These are phyloP conservation scores for Upupa epops DNA, from an alignment of 2,113 vertebrate genomes.

Conservation along the genomic window DNA sequence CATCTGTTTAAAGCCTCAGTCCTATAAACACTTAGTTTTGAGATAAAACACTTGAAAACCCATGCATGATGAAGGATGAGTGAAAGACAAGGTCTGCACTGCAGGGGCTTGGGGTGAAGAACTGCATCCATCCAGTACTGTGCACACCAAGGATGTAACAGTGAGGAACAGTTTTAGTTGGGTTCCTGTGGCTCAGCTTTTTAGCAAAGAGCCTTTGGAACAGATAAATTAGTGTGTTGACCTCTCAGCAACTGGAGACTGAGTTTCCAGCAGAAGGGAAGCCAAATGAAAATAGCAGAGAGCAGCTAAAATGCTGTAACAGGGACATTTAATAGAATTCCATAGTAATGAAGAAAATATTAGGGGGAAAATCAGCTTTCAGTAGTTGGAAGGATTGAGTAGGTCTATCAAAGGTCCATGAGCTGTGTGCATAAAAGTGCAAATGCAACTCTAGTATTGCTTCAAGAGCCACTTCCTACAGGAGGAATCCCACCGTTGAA, in stretches of 20 bases:
- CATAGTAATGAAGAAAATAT: neutral
- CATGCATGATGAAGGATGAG: neutral
- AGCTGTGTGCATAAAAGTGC: neutral
- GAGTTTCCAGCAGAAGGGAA: neutral
- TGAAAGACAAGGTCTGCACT: neutral
- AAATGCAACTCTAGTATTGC: neutral
- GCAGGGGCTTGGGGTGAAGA: neutral
- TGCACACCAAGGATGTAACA: fast-evolving
- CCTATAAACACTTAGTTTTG: neutral
- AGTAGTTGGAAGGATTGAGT: neutral
- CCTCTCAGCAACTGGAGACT: neutral
- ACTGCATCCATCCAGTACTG: fast-evolving
- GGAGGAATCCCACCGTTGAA: neutral
- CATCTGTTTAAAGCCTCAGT: neutral
- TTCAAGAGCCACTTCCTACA: neutral
- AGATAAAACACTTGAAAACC: neutral
- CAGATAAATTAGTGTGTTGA: neutral
- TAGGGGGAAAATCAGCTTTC: neutral
- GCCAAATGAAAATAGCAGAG: neutral
- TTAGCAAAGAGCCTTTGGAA: neutral
- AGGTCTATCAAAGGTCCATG: neutral
- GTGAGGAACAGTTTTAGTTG: neutral
- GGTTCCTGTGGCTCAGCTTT: neutral
- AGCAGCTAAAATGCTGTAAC: neutral
- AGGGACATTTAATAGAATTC: neutral